Evolutionary conservation across 2,113 vertebrate genomes (phyloP).

Genomic region (Cyprinodon tularosa): DNA sequence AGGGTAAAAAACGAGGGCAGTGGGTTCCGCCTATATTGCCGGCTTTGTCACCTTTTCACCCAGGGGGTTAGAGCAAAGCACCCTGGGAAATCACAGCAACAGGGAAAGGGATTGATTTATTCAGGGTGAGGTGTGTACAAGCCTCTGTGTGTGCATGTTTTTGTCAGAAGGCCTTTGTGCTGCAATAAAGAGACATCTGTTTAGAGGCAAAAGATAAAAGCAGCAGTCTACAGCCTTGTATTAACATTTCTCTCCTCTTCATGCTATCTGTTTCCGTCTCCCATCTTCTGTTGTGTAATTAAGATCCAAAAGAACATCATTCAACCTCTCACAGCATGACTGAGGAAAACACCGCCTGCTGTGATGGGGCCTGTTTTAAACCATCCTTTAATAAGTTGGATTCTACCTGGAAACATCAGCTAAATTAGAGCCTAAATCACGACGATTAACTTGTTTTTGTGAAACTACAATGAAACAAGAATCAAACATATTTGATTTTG

Average conservation of each 20-base stretch:
- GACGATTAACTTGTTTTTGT: neutral
- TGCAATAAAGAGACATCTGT: slow-evolving; percentile 77
- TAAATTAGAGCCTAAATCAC: neutral
- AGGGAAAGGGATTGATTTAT: slow-evolving; percentile 91
- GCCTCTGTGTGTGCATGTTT: slow-evolving; percentile 66
- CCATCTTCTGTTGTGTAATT: slow-evolving; percentile 72
- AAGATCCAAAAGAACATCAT: slow-evolving; percentile 71
- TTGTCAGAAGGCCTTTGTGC: slow-evolving; percentile 74
- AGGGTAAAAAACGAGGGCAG: slow-evolving; percentile 19
- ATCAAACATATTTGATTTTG: neutral
- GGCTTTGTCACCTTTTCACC: slow-evolving; percentile 90
- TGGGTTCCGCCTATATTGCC: slow-evolving; percentile 81
- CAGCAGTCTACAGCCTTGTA: slow-evolving; percentile 50
- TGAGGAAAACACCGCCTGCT: slow-evolving; percentile 46
- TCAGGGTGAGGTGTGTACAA: slow-evolving; percentile 47
- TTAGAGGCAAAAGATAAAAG: slow-evolving; percentile 67
- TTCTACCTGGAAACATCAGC: slow-evolving; percentile 16
- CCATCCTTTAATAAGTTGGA: slow-evolving; percentile 22
- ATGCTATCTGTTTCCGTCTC: slow-evolving; percentile 49
- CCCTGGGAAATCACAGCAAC: slow-evolving; percentile 94
- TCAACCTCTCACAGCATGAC: slow-evolving; percentile 55
- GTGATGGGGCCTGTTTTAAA: slow-evolving; percentile 40
- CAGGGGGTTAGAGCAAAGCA: slow-evolving; percentile 75
- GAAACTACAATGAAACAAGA: neutral
- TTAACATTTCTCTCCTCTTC: slow-evolving; percentile 40